Percentiles rank a stretch among this genome's conserved stretches.
phyloP scores from a whole-genome alignment of 35 echinoderm and acorn worm genomes.

The Hemicentrotus pulcherrimus region DNA sequence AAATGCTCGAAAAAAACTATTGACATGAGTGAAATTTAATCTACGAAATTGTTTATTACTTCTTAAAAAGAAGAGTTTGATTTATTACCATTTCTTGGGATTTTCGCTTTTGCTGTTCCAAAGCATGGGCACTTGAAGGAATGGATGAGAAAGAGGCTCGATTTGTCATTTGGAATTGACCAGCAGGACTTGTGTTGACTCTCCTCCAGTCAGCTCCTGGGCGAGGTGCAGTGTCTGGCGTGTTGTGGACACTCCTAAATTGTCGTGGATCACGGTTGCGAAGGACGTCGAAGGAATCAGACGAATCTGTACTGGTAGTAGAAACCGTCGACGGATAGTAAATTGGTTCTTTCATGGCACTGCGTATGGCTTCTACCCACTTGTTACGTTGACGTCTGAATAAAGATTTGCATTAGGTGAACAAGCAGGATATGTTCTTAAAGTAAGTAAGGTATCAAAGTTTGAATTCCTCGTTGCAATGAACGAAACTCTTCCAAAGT shows the following conservation, averaged over 20 bases:
- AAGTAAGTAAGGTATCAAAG: no score
- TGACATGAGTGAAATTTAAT: no score
- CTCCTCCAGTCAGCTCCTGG: neutral
- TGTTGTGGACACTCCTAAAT: neutral
- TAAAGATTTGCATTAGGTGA: neutral
- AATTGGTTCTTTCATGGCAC: neutral
- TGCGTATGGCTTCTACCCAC: neutral
- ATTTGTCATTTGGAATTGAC: neutral
- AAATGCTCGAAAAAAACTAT: no score
- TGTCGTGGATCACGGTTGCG: neutral
- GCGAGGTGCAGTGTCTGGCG: neutral
- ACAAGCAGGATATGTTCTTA: no score
- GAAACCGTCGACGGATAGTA: neutral
- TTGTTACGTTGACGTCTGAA: neutral
- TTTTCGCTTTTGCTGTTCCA: neutral
- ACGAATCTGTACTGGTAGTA: neutral
- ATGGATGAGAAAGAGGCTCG: neutral
- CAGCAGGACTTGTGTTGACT: neutral
- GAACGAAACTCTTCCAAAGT: no score
- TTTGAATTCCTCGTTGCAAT: no score
- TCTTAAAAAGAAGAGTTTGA: neutral
- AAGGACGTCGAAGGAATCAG: neutral
- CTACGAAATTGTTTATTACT: no score
- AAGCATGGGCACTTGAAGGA: neutral
- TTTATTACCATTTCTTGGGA: neutral